Conservation (phyloP, 2,888 invertebrate species). For the Drosophila falleni region DNA sequence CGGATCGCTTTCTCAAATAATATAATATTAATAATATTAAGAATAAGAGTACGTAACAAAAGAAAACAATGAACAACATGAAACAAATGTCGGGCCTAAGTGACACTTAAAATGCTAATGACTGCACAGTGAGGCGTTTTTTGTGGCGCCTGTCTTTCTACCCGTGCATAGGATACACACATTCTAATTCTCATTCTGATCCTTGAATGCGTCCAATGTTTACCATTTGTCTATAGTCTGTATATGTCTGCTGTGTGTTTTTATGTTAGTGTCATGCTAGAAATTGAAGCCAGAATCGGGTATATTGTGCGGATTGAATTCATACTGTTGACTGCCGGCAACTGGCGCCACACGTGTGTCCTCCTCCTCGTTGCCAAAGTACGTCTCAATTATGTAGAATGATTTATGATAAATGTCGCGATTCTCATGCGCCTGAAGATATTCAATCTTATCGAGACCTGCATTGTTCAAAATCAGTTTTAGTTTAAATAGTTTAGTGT, state of each 20-base stretch:
- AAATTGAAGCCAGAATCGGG: constrained; percentile 94
- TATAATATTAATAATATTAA: constrained; percentile 36
- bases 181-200: constrained; percentile 8
- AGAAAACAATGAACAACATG: constrained; percentile 35
- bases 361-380: constrained; percentile 96
- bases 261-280: constrained; percentile 85
- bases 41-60: constrained; percentile 43
- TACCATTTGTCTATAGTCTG: constrained; percentile 24
- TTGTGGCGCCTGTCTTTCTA: constrained; percentile 16
- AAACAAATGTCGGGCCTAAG: constrained; percentile 40
- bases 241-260: constrained; percentile 21
- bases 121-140: constrained; percentile 53
- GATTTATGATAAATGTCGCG: constrained; percentile 98
- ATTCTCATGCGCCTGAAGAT: constrained; percentile 98
- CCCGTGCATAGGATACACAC: constrained; percentile 32
- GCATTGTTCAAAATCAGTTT: constrained; percentile 22
- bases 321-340: constrained; percentile 90
- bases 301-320: constrained; percentile 89
- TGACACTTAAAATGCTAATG: constrained; percentile 74
- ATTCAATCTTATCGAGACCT: constrained; percentile 99
- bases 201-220: constrained; percentile 25
- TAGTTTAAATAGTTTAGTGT: background rate
- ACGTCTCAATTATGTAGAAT: constrained; percentile 98
- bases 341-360: constrained; percentile 92
- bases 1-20: constrained; percentile 43